Conservation (phyloP, 2,113 vertebrate genomes). For the Emydura subglobosa region DNA sequence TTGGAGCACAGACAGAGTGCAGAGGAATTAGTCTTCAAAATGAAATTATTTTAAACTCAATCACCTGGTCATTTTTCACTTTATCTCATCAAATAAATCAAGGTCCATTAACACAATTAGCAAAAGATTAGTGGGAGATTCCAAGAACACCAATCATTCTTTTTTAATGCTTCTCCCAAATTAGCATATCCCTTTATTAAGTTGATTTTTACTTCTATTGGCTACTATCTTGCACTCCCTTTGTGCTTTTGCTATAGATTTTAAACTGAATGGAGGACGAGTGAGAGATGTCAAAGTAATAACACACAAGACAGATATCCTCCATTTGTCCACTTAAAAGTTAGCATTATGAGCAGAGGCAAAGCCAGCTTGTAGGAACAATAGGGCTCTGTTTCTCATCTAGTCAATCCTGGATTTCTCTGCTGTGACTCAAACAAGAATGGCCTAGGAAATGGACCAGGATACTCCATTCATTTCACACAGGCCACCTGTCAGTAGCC, state of each 20-base stretch:
- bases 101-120: neutral
- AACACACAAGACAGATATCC: neutral
- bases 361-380: neutral
- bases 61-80: neutral
- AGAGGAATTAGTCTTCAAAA: neutral
- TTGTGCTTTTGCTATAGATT: neutral
- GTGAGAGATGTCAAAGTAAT: neutral
- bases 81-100: neutral
- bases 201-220: neutral
- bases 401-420: neutral
- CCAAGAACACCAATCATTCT: neutral
- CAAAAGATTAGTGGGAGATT: neutral
- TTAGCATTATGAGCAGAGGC: neutral
- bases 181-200: neutral
- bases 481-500: neutral
- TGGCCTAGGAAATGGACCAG: neutral
- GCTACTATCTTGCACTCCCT: neutral
- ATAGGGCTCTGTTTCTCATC: neutral
- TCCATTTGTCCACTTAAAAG: neutral
- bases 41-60: neutral
- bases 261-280: neutral
- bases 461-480: neutral
- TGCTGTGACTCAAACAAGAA: too few relatives aligned
- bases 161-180: neutral
- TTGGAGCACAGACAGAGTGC: neutral